These are phyloP conservation scores for Euglossa dilemma DNA, from an alignment of 1,140 invertebrate genomes.

Conservation along the genomic window DNA sequence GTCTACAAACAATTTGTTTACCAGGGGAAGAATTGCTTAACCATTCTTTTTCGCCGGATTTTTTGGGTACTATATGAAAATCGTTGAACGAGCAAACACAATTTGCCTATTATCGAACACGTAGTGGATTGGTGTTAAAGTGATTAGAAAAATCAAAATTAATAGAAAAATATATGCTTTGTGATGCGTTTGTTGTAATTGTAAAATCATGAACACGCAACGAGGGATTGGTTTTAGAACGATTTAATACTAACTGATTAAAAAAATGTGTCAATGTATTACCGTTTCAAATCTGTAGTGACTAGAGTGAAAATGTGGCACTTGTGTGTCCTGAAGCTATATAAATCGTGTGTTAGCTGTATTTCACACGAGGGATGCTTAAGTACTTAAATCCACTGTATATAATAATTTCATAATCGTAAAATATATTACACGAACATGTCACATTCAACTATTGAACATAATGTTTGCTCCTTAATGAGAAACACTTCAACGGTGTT, in stretches of 20 bases:
- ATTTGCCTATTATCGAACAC: neutral
- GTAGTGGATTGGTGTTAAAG: neutral
- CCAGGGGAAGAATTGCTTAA: neutral
- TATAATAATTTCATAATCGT: too few relatives aligned
- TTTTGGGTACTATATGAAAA: neutral
- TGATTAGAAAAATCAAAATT: too few relatives aligned
- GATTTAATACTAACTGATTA: neutral
- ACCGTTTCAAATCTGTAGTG: neutral
- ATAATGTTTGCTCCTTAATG: neutral
- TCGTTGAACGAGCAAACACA: slow-evolving; percentile 3
- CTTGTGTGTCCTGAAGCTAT: neutral
- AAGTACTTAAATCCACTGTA: neutral
- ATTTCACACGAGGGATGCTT: neutral
- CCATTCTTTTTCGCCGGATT: slow-evolving; percentile 5
- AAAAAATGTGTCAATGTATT: neutral
- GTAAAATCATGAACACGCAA: neutral
- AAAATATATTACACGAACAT: neutral
- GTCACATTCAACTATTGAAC: too few relatives aligned
- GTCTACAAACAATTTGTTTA: neutral
- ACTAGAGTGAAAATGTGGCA: neutral
- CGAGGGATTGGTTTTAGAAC: neutral
- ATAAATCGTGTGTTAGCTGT: neutral
- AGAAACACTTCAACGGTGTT: neutral
- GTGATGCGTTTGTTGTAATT: neutral
- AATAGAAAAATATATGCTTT: neutral